A percentile compares a stretch with the other conserved stretches of the same genome.
Conservation (phyloP, 2,113 vertebrate genomes). For the Dipodomys spectabilis region DNA sequence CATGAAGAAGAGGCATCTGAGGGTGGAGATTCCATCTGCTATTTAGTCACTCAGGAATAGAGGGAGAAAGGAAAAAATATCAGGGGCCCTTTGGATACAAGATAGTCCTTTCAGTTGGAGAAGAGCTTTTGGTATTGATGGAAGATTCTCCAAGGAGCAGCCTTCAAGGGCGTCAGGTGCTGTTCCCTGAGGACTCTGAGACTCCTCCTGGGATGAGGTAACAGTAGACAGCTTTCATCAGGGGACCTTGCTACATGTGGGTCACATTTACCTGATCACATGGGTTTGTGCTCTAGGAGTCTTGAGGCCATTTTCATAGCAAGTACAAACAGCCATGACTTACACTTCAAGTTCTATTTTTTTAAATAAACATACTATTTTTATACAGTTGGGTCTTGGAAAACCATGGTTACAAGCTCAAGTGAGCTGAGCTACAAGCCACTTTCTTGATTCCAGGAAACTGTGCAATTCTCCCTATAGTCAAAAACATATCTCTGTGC, state of each 20-base stretch:
- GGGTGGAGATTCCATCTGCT: background rate
- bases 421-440: constrained; percentile 32
- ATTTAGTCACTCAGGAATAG: too few species aligned
- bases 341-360: constrained; percentile 52
- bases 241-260: constrained; percentile 30
- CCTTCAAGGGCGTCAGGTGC: background rate
- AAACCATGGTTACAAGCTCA: constrained; percentile 77
- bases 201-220: background rate
- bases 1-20: background rate
- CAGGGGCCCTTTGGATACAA: background rate
- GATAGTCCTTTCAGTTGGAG: background rate
- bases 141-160: constrained; percentile 24
- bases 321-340: constrained; percentile 18
- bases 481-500: background rate
- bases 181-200: background rate
- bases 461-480: background rate
- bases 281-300: background rate
- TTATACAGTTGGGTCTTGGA: constrained; percentile 32
- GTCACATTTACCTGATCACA: background rate
- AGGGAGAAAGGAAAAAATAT: background rate
- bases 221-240: background rate
- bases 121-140: background rate
- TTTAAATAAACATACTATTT: constrained; percentile 72
- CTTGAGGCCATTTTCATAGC: background rate
- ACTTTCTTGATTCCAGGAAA: constrained; percentile 30